Evolutionary conservation across 2,797 vertebrate genomes (phyloP).

Genomic region (Amniataba percoides): DNA sequence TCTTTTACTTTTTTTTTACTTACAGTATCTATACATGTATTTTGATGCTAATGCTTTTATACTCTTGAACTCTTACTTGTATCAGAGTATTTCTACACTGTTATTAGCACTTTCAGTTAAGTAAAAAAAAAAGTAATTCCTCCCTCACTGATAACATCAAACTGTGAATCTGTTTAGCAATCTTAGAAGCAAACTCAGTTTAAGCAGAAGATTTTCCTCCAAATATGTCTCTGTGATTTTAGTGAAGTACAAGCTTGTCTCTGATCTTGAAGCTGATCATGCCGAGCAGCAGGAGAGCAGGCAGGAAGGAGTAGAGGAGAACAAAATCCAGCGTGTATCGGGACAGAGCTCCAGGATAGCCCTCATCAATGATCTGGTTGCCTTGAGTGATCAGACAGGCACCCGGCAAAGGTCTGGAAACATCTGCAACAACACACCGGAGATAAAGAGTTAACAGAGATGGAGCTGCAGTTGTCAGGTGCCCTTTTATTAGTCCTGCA

Average conservation of each 20-base stretch:
- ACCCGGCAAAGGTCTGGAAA: slow-evolving; percentile 60
- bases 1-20: not conserved
- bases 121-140: not conserved
- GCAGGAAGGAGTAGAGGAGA: slow-evolving; percentile 92
- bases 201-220: not conserved
- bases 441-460: not conserved
- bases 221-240: slow-evolving; percentile 40
- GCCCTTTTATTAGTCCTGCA: not conserved
- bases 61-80: not conserved
- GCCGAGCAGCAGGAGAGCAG: slow-evolving; percentile 88
- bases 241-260: slow-evolving; percentile 87
- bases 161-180: not conserved
- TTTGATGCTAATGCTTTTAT: not conserved
- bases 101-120: not conserved
- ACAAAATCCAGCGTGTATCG: slow-evolving; percentile 90
- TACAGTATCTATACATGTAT: too few relatives aligned
- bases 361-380: slow-evolving; percentile 82
- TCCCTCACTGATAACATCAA: not conserved
- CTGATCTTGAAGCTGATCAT: slow-evolving; percentile 92
- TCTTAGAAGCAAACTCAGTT: slow-evolving; percentile 10
- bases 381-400: slow-evolving; percentile 80
- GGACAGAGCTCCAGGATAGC: slow-evolving; percentile 88
- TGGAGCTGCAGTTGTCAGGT: not conserved
- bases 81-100: not conserved
- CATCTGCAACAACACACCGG: slow-evolving; percentile 59